Evolutionary conservation across 1,140 invertebrate genomes (phyloP), one percentile per base, ranked within the genome.

Genomic region (Diabrotica undecimpunctata): DNA sequence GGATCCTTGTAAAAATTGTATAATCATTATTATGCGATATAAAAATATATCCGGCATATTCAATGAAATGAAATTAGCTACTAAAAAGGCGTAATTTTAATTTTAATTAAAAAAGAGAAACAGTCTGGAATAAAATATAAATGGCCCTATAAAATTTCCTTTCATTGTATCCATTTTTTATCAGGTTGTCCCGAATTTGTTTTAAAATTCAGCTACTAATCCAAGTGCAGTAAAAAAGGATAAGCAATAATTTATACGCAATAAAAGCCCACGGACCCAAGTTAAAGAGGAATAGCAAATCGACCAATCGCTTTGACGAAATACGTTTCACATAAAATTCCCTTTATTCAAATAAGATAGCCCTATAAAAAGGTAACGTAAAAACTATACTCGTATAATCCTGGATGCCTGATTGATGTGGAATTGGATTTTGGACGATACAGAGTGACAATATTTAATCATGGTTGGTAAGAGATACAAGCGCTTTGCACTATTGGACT

Each of bases 261-360:
- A 46, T 46, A 46, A 46, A 46, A 46, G 41, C 41, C 41, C n/a
- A 5, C 41, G 41, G 41, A 10, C 41, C 41, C 41, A 46, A 46
- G 41, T 46, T 46, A 46, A 46, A 46, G 41, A 46, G 41, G 41
- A 46, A 46, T 46, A 46, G 41, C 41, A 46, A 46, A 46, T 46
- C 41, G 41, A 6, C 41, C 41, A 46, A 46, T 46, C 41, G 41
- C 41, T 46, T 46, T 46, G 41, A 46, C 41, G 41, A 46, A 46
- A 46, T 46, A 46, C 41, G 41, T 46, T 46, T 6, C 41, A 46
- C 41, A 46, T 46, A 46, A 46, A 46, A 46, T 46, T 46, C n/a
- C n/a, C 41, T 46, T 46, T 46, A 46, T 46, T 46, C 41, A 46
- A 46, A 46, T 46, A 46, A 46, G 41, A 46, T 46, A 46, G 41